Conservation (phyloP, 1,140 invertebrate species). For the Leptopilina boulardi region DNA sequence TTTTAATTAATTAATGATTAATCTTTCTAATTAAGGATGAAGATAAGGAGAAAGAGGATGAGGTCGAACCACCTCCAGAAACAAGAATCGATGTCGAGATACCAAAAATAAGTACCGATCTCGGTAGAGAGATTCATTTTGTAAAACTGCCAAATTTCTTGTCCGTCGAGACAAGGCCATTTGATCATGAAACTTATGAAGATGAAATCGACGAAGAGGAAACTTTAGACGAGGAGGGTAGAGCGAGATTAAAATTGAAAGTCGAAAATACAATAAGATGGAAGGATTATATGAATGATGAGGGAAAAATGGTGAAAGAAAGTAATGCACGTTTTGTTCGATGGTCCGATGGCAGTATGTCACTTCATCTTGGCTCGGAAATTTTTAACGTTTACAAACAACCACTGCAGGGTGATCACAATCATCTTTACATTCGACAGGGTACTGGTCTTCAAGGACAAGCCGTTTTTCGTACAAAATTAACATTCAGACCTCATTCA, state of each 20-base stretch:
- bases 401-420: slow-evolving; percentile 85
- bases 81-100: slow-evolving; percentile 98
- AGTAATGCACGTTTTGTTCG: slow-evolving; percentile 96
- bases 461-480: slow-evolving; percentile 96
- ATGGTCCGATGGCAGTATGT: slow-evolving; percentile 99
- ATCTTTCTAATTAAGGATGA: slow-evolving; percentile 70
- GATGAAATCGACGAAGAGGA: slow-evolving; percentile 99
- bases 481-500: slow-evolving; percentile 97
- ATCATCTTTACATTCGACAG: slow-evolving; percentile 93
- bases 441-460: slow-evolving; percentile 98
- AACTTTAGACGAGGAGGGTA: slow-evolving; percentile 97
- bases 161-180: slow-evolving; percentile 94
- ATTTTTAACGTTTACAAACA: slow-evolving; percentile 99
- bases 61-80: slow-evolving; percentile 89
- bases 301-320: slow-evolving; percentile 90
- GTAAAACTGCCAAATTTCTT: slow-evolving; percentile 96
- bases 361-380: slow-evolving; percentile 96
- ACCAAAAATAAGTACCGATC: slow-evolving; percentile 93
- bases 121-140: slow-evolving; percentile 95
- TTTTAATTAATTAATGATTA: too few species aligned
- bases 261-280: slow-evolving; percentile 98
- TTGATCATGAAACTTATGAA: slow-evolving; percentile 96
- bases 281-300: slow-evolving; percentile 90
- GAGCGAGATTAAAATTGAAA: slow-evolving; percentile 92
- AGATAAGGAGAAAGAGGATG: slow-evolving; percentile 83